Conservation (phyloP, 2,113 vertebrate species). For the Alosa alosa region DNA sequence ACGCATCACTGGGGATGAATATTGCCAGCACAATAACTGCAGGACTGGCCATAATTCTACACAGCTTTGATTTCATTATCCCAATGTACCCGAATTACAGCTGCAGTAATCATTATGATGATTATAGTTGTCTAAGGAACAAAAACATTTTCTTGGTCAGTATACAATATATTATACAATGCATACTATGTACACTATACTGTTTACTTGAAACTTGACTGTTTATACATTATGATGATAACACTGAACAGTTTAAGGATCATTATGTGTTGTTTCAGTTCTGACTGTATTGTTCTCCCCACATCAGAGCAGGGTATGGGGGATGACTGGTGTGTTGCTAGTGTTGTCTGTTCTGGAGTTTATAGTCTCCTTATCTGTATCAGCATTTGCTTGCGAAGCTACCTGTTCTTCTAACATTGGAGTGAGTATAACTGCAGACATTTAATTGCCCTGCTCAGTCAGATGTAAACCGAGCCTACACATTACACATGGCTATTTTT, state of each 20-base stretch:
- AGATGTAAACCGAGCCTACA: too few relatives aligned
- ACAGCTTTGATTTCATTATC: neutral
- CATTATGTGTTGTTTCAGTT: neutral
- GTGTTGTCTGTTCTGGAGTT: constrained; percentile 18
- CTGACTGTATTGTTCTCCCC: too few relatives aligned
- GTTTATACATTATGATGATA: too few relatives aligned
- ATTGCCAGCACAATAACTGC: constrained; percentile 28
- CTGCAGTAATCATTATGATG: neutral
- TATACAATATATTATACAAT: too few relatives aligned
- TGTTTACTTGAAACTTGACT: too few relatives aligned
- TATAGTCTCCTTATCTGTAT: constrained; percentile 7
- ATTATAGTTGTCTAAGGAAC: neutral
- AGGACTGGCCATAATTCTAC: constrained; percentile 6
- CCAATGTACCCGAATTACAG: neutral
- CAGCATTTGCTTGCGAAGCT: constrained; percentile 24
- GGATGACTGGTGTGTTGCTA: constrained; percentile 1
- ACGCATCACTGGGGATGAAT: constrained; percentile 34
- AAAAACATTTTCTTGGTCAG: too few relatives aligned
- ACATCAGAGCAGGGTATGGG: neutral
- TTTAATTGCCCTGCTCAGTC: neutral
- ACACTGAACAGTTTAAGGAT: too few relatives aligned
- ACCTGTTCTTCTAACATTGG: neutral
- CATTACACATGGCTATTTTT: neutral
- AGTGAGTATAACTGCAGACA: neutral
- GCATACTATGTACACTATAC: too few relatives aligned